phyloP scores from a whole-genome alignment of 1,140 invertebrate species.

The Drosophila azteca region DNA sequence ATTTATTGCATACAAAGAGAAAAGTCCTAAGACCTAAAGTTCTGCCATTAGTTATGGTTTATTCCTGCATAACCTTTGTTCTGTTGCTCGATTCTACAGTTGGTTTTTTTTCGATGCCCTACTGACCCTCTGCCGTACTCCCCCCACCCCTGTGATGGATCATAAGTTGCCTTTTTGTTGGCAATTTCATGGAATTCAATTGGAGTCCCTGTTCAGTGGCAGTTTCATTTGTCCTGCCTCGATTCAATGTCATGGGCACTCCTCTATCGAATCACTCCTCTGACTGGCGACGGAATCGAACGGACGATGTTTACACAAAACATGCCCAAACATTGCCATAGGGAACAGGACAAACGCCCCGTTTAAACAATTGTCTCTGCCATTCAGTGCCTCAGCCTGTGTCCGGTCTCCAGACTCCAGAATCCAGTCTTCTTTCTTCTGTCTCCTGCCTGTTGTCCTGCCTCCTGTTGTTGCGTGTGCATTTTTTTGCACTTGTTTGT shows the following conservation, averaged over 20 bases:
- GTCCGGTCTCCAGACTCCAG: conserved; percentile 7
- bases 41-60: too few relatives aligned
- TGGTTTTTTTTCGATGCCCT: conserved; percentile 12
- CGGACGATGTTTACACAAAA: conserved; percentile 71
- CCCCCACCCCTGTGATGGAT: conserved; percentile 22
- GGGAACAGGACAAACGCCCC: conserved; percentile 64
- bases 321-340: conserved; percentile 52
- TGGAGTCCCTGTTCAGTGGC: conserved; percentile 10
- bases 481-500: conserved; percentile 77
- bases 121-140: background rate
- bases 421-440: background rate
- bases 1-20: too few relatives aligned
- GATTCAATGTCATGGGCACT: conserved; percentile 61
- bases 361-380: conserved; percentile 32
- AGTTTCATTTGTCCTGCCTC: conserved; percentile 21
- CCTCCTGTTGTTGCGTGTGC: conserved; percentile 1
- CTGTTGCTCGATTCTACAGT: conserved; percentile 10
- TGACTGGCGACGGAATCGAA: conserved; percentile 16
- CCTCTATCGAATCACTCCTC: conserved; percentile 25
- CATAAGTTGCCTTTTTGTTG: conserved; percentile 23
- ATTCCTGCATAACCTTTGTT: too few relatives aligned
- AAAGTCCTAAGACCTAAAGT: too few relatives aligned
- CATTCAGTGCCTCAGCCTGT: conserved; percentile 8
- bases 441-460: conserved; percentile 10
- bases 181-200: conserved; percentile 57